phyloP scores from a whole-genome alignment of 2,797 vertebrate genomes.

The Danio jaintianensis region DNA sequence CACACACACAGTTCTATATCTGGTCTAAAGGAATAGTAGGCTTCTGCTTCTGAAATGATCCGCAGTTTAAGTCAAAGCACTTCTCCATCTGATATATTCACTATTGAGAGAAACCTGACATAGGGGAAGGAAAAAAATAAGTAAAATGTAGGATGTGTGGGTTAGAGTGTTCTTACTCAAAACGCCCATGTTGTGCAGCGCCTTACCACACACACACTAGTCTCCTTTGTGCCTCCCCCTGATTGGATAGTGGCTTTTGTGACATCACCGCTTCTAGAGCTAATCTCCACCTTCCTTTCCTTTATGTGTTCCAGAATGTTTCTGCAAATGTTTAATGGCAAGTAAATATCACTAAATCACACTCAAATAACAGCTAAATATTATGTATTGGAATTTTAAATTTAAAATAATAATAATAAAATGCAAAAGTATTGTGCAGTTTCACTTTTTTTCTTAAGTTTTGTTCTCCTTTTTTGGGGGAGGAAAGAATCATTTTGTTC shows the following conservation, averaged over 20 bases:
- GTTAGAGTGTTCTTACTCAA: slow-evolving; percentile 31
- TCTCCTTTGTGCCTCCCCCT: slow-evolving; percentile 52
- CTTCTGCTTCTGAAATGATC: slow-evolving; percentile 57
- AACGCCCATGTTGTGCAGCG: slow-evolving; percentile 19
- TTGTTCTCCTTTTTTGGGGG: slow-evolving; percentile 69
- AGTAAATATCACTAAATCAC: slow-evolving; percentile 49
- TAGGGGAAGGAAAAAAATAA: neutral
- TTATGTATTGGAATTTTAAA: slow-evolving; percentile 49
- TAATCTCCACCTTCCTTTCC: slow-evolving; percentile 44
- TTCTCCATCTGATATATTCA: slow-evolving; percentile 38
- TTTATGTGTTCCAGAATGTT: slow-evolving; percentile 55
- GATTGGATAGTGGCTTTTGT: slow-evolving; percentile 64
- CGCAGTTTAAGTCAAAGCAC: slow-evolving; percentile 52
- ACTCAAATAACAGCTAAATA: slow-evolving; percentile 37
- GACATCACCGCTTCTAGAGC: slow-evolving; percentile 62
- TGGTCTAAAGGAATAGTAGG: slow-evolving; percentile 66
- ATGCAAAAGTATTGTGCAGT: slow-evolving; percentile 56
- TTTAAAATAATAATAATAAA: slow-evolving; percentile 31
- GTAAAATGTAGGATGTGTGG: neutral
- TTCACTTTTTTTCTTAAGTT: slow-evolving; percentile 63
- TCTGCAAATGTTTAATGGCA: slow-evolving; percentile 50
- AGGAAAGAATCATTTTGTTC: slow-evolving; percentile 76
- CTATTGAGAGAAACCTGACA: slow-evolving; percentile 9
- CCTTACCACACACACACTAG: slow-evolving; percentile 19
- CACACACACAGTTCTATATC: slow-evolving; percentile 57